Conservation (phyloP, 2,888 invertebrate genomes). For the Portevinia maculata region DNA sequence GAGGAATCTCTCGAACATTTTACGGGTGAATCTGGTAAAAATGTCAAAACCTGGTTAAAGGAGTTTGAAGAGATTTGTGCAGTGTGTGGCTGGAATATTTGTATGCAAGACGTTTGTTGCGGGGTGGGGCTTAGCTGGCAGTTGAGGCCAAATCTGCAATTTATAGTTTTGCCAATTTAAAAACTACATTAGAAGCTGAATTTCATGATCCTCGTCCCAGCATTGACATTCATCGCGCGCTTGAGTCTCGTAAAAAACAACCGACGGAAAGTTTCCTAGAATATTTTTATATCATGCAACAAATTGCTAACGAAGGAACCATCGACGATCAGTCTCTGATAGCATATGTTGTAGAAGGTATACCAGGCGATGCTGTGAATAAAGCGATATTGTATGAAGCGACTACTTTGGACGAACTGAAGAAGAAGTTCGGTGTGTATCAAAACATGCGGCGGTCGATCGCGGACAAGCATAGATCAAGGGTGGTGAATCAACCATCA, state of each 20-base stretch:
- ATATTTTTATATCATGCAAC: conserved; percentile 9
- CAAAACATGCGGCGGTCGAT: conserved; percentile 4
- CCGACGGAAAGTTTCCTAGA: no score
- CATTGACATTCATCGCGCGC: no score
- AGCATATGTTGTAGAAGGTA: conserved; percentile 1
- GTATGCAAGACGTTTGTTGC: no score
- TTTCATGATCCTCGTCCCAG: no score
- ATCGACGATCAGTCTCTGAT: conserved; percentile 19
- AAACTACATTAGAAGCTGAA: no score
- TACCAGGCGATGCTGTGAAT: no score
- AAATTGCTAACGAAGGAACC: conserved; percentile 21
- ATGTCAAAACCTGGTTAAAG: conserved; percentile 26
- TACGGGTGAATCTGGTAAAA: conserved; percentile 40
- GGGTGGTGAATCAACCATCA: not conserved
- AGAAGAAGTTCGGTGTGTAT: conserved; percentile 4
- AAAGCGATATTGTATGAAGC: not conserved
- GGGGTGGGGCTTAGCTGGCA: conserved; percentile 24
- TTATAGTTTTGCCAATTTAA: no score
- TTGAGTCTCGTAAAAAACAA: no score
- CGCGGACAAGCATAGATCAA: conserved; percentile 6
- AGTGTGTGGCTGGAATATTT: conserved; percentile 31
- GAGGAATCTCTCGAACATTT: no score
- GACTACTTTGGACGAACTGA: conserved; percentile 9
- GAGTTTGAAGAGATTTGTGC: conserved; percentile 15
- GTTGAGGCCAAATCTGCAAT: conserved; percentile 9